phyloP scores from a whole-genome alignment of 2,888 invertebrate species.

The Crematogaster levior region DNA sequence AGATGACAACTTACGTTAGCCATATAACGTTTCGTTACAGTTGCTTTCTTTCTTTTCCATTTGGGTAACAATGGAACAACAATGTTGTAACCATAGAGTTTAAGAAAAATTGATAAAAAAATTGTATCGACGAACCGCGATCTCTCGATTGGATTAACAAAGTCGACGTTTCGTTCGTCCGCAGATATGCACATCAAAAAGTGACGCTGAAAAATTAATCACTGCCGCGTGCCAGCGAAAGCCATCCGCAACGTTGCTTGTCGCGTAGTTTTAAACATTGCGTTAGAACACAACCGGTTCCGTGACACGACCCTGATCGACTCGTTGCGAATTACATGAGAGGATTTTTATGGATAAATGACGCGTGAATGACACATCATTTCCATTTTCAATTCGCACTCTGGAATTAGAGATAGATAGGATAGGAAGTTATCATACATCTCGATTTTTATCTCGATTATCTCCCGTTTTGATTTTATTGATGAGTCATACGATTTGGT shows the following conservation, averaged over 20 bases:
- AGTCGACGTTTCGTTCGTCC: slow-evolving; percentile 9
- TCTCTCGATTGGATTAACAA: slow-evolving; percentile 38
- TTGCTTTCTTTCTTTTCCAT: not conserved
- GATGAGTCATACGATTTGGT: not conserved
- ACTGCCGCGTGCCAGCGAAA: not conserved
- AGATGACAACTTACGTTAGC: not conserved
- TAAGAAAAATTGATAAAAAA: slow-evolving; percentile 15
- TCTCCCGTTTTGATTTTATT: not conserved
- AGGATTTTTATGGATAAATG: slow-evolving; percentile 30
- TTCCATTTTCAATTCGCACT: not conserved
- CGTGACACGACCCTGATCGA: not conserved
- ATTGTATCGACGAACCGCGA: not conserved
- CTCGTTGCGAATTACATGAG: not conserved
- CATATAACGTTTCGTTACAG: not conserved
- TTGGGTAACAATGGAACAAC: no score
- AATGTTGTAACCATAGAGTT: slow-evolving; percentile 20
- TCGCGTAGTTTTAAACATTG: not conserved
- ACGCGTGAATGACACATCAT: not conserved
- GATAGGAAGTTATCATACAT: not conserved
- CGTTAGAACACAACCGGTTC: not conserved
- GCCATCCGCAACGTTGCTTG: not conserved
- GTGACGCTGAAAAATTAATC: slow-evolving; percentile 5
- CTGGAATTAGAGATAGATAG: slow-evolving; percentile 1
- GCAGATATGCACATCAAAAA: slow-evolving; percentile 9
- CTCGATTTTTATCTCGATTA: not conserved